Base-by-base conservation (phyloP, 1,140 invertebrate genomes). In the Cephus cinctus region DNA sequence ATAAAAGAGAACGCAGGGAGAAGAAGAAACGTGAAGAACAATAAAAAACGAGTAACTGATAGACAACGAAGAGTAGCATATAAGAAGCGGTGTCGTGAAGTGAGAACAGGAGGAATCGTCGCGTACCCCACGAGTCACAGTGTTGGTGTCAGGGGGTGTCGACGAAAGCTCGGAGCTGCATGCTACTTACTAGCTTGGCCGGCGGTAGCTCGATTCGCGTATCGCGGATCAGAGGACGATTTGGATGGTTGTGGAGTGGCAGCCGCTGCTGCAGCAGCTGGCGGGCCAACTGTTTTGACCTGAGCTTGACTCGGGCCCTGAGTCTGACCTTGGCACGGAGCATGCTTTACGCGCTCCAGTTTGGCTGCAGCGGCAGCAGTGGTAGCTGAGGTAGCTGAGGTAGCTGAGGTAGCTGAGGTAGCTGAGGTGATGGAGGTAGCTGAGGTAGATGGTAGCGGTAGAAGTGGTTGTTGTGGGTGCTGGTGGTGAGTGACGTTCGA, bases 121-220 rank as follows among this genome's bases (percentile, higher is more conserved):
- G 50, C 42, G 41, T 54, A 50, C 52, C 48, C 32, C n/a, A n/a
- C n/a, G n/a, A n/a, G n/a, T n/a, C n/a, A n/a, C n/a, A n/a, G n/a
- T n/a, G n/a, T n/a, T n/a, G n/a, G n/a, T n/a, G n/a, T n/a, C n/a
- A n/a, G n/a, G n/a, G n/a, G n/a, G n/a, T n/a, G n/a, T n/a, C n/a
- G n/a, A n/a, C n/a, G n/a, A n/a, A n/a, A n/a, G n/a, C n/a, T n/a
- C n/a, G n/a, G n/a, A n/a, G n/a, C n/a, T n/a, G 66, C 68, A 71
- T 76, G 70, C 73, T 76, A 77, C 75, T 77, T 76, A 77, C 75
- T 77, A 75, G 75, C 69, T 75, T 72, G 71, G 57, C 52, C 63
- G 53, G 53, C 61, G 50, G 58, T 63, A 67, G 68, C 65, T 71
- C 64, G 69, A 53, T 63, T 60, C 66, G 66, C 66, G 60, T 65